Conservation (phyloP, 92 coral and sea anemone genomes). For the Heteractis magnifica region DNA sequence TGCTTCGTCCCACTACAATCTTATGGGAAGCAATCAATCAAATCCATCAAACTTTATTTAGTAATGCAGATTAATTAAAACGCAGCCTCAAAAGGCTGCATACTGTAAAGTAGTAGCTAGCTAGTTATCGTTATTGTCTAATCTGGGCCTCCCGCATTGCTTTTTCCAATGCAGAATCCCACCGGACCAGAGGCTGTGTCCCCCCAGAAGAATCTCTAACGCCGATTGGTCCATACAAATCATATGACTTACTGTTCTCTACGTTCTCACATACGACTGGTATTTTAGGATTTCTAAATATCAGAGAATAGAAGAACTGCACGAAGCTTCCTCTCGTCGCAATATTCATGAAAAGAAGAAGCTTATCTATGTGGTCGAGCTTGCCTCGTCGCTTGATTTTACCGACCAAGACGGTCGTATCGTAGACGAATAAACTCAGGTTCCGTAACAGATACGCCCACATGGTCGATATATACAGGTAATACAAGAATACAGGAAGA, state of each 20-base stretch:
- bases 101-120: neutral
- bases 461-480: constrained; percentile 44
- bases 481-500: constrained; percentile 31
- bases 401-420: constrained; percentile 50
- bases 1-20: no score
- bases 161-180: constrained; percentile 27
- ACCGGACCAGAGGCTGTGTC: constrained; percentile 39
- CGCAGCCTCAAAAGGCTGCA: neutral
- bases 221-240: constrained; percentile 30
- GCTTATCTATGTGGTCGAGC: constrained; percentile 28
- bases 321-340: constrained; percentile 64
- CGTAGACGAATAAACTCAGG: constrained; percentile 50
- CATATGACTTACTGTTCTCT: constrained; percentile 19
- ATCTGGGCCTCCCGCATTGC: constrained; percentile 19
- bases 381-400: constrained; percentile 39
- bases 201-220: constrained; percentile 43
- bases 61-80: no score
- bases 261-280: constrained; percentile 60
- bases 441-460: constrained; percentile 66
- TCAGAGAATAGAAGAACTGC: constrained; percentile 65
- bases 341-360: constrained; percentile 43
- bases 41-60: no score
- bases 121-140: neutral
- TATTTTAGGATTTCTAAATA: constrained; percentile 58
- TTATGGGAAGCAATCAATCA: no score